These are phyloP conservation scores for Drosophila yakuba DNA, from an alignment of 1,140 invertebrate genomes.

Conservation along the genomic window DNA sequence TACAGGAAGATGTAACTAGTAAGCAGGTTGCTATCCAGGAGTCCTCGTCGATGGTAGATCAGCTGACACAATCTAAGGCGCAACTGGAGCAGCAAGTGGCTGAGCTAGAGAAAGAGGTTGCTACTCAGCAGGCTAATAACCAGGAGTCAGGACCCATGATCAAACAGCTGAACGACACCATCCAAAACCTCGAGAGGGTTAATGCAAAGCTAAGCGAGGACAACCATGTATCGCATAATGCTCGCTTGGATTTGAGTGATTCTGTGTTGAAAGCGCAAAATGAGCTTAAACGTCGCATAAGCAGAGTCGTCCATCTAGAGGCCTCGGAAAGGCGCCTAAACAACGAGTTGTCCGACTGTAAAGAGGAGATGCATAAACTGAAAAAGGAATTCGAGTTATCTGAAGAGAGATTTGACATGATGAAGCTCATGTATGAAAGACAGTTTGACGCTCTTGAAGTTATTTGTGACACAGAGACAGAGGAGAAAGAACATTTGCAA, in stretches of 20 bases:
- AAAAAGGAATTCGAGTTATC: neutral
- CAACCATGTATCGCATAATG: slow-evolving; percentile 19
- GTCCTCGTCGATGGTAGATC: no score
- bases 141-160: neutral
- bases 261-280: neutral
- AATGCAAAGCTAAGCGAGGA: slow-evolving; percentile 52
- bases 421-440: neutral
- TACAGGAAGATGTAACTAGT: neutral
- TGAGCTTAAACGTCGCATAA: neutral
- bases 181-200: slow-evolving; percentile 40
- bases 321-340: neutral
- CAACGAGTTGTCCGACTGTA: neutral
- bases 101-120: neutral
- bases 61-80: neutral
- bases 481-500: neutral
- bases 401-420: neutral
- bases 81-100: neutral
- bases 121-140: neutral
- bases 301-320: neutral
- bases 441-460: neutral
- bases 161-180: slow-evolving; percentile 19
- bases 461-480: neutral
- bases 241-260: neutral
- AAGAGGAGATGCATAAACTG: neutral
- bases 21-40: neutral